Evolutionary conservation across 2,888 invertebrate species (phyloP).

Genomic region (Disparrhopalites patrizii): DNA sequence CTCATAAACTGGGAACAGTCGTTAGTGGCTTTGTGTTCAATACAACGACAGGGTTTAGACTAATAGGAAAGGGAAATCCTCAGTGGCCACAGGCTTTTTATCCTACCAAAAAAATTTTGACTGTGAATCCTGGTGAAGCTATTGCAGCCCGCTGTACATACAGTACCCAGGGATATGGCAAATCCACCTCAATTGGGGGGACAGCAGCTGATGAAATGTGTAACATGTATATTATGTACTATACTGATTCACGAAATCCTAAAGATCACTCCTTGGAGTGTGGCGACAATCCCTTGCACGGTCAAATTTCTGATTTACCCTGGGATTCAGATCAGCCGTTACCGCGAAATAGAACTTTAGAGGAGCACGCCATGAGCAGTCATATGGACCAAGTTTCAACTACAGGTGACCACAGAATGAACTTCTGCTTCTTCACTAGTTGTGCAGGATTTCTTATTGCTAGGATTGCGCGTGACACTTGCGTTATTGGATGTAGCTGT

Average conservation of each 20-base stretch:
- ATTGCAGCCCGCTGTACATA: slow-evolving; percentile 58
- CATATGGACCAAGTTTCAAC: no score
- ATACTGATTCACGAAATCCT: slow-evolving; percentile 50
- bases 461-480: no score
- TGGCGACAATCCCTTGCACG: slow-evolving; percentile 43
- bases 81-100: slow-evolving; percentile 63
- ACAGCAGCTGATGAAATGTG: slow-evolving; percentile 57
- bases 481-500: no score
- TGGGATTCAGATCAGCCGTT: slow-evolving; percentile 52
- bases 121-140: slow-evolving; percentile 54
- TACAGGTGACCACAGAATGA: no score
- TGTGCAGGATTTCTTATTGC: neutral
- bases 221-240: slow-evolving; percentile 57
- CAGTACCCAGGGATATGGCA: slow-evolving; percentile 53
- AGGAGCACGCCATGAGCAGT: slow-evolving; percentile 52
- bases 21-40: slow-evolving; percentile 52
- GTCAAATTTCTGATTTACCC: slow-evolving; percentile 51
- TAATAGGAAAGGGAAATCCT: slow-evolving; percentile 56
- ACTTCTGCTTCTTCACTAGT: neutral
- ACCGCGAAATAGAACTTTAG: slow-evolving; percentile 55
- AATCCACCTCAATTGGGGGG: slow-evolving; percentile 51
- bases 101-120: slow-evolving; percentile 51
- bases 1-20: slow-evolving; percentile 56
- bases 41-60: slow-evolving; percentile 20
- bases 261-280: slow-evolving; percentile 46